These are phyloP conservation scores for Selenia dentaria DNA, from an alignment of 2,888 invertebrate genomes.

Conservation along the genomic window DNA sequence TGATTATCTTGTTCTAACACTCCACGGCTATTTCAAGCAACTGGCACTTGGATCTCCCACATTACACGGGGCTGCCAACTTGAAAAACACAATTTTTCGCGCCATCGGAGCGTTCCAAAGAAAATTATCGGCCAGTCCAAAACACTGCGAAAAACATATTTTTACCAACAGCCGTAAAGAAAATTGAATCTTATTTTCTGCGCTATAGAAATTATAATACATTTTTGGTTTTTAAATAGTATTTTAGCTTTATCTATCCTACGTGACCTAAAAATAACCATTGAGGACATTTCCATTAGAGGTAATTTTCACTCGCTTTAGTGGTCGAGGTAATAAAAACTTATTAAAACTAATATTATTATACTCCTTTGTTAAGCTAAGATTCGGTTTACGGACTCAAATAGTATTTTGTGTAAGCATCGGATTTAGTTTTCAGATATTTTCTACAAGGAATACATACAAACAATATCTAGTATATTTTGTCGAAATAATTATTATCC, in stretches of 20 bases:
- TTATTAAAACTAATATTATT: conserved; percentile 25
- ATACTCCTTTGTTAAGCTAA: conserved; percentile 17
- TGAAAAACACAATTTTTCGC: conserved; percentile 79
- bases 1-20: too few relatives aligned
- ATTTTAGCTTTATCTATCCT: conserved; percentile 61
- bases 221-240: conserved; percentile 36
- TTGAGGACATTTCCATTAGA: conserved; percentile 53
- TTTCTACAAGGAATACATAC: too few relatives aligned
- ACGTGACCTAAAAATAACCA: conserved; percentile 66
- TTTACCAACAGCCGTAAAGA: conserved; percentile 33
- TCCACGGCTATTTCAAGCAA: conserved; percentile 4
- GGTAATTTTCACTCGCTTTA: conserved; percentile 57
- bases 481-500: too few relatives aligned
- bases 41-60: conserved; percentile 46
- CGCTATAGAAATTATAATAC: conserved; percentile 35
- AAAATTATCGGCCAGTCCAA: conserved; percentile 71
- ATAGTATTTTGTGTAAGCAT: too few relatives aligned
- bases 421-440: too few relatives aligned
- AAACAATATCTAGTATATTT: too few relatives aligned
- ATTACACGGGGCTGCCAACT: conserved; percentile 44
- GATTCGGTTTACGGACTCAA: conserved; percentile 2
- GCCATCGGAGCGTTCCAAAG: conserved; percentile 75
- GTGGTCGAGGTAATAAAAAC: conserved; percentile 24
- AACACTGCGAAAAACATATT: conserved; percentile 55
- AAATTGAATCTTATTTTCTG: conserved; percentile 20